These are phyloP conservation scores for Takifugu flavidus DNA, from an alignment of 2,113 vertebrate genomes.

Conservation along the genomic window DNA sequence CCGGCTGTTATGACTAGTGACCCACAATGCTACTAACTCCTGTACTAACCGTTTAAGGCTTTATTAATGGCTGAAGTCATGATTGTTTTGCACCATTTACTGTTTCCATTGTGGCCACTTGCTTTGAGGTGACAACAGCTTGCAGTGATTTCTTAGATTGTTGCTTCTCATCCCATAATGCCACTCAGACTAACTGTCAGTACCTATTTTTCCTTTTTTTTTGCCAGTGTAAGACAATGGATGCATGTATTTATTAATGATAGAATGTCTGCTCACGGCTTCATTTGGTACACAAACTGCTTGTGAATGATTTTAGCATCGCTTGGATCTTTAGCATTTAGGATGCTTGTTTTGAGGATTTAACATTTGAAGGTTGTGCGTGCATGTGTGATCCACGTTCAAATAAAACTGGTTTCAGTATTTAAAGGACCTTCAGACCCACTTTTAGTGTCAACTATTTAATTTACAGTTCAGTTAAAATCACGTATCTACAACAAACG, in stretches of 20 bases:
- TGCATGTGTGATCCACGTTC: conserved; percentile 30
- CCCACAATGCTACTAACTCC: conserved; percentile 42
- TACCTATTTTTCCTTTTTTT: conserved; percentile 37
- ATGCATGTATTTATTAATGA: conserved; percentile 76
- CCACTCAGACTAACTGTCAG: conserved; percentile 28
- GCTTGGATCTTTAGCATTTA: conserved; percentile 19
- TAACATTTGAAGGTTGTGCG: conserved; percentile 27
- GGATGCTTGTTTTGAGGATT: conserved; percentile 28
- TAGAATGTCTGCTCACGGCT: conserved; percentile 52
- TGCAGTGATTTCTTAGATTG: conserved; percentile 39
- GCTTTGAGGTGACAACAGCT: conserved; percentile 34
- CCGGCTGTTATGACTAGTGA: conserved; percentile 28
- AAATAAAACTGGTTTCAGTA: conserved; percentile 27
- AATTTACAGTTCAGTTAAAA: conserved; percentile 71
- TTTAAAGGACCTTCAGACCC: conserved; percentile 30
- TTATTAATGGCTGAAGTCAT: conserved; percentile 39
- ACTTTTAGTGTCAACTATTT: conserved; percentile 64
- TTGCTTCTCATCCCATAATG: conserved; percentile 18
- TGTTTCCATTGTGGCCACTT: conserved; percentile 38
- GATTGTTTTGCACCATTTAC: conserved; percentile 50
- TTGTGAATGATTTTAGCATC: conserved; percentile 20
- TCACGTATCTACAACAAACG: conserved; percentile 70
- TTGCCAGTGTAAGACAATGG: conserved; percentile 47
- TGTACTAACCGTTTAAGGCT: conserved; percentile 14
- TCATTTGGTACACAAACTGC: conserved; percentile 35